Evolutionary conservation across 2,888 invertebrate species (phyloP), one percentile per base, ranked within the genome.

Genomic region (Meta bourneti): DNA sequence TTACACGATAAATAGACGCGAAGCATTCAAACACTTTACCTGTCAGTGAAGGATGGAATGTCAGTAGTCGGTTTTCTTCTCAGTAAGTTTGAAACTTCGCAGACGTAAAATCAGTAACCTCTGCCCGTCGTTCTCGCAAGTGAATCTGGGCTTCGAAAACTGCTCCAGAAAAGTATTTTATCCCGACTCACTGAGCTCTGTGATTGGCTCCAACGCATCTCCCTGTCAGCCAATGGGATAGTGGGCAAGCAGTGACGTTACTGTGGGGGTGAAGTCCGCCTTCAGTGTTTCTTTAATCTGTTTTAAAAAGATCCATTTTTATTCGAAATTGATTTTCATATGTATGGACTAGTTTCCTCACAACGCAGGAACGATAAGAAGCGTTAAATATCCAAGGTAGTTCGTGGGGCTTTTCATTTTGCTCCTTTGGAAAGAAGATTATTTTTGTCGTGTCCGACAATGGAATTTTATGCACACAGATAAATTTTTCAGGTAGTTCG

Each of bases 81-180:
- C 20, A 7, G 13, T 20, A 6, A 74, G 75, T 48, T 75, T 34
- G 34, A 72, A 82, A 84, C 34, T 74, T 83, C 16, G 52, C 48
- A 61, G 75, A n/a, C n/a, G 13, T 51, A 16, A 75, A 34, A 16
- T 75, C 54, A 75, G 84, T 74, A 75, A 84, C 74, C 84, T 83
- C 74, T 34, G 84, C n/a, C 19, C 52, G 79, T 51, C 34, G 54
- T 52, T 54, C 71, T 51, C 11, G 78, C 71, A 80, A 78, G 78
- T 80, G 87, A 72, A 87, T 80, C 79, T 48, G 87, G 52, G 87
- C 79, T 54, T 80, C 54, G 79, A 72, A 79, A 87, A 87, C 87
- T 87, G 87, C 72, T 80, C 87, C 80, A 80, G 72, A 87, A 87
- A 87, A 87, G 87, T 87, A 87, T 87, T 87, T 87, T 87, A 87